Evolutionary conservation across 2,797 vertebrate genomes (phyloP), one percentile per base, ranked within the genome.

Genomic region (Danio albolineatus): DNA sequence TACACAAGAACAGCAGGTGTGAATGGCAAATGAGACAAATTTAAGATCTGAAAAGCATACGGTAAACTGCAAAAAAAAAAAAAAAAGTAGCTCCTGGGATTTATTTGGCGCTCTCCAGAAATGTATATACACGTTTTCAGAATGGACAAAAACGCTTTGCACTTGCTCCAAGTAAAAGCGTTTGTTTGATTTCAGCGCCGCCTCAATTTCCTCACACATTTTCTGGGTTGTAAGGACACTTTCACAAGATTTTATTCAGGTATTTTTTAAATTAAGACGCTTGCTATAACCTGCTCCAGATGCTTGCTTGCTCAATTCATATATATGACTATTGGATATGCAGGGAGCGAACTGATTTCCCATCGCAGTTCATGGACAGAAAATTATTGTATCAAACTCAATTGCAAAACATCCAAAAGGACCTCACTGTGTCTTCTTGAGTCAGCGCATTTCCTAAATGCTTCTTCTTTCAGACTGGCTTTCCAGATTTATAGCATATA

Each of bases 281-380:
- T 17, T 51, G 48, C 53, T 70, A n/a, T 10, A 51, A 70, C 16
- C 9, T 53, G 16, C 46, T 69, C 9, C 48, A 53, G 28, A 53
- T 69, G 17, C 10, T 70, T 69, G 17, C 10, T 70, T 53, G 16
- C 28, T 53, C 10, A 54, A 70, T 53, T 54, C 38, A 38, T 39
- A 19, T 19, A 28, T 66, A 70, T 41, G 49, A 70, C 53, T 70
- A 53, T 54, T 53, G 49, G 67, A 70, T 70, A 70, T 41, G 10
- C 36, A 41, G 49, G 36, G 67, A 41, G 49, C 49, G 39, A 70
- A 54, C 49, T 54, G 67, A 70, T 70, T 54, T 54, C 67, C 49
- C 67, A 54, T 54, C 1, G n/a, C 49, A 54, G 49, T 53, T 54
- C 49, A 41, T 41, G 36, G 36, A 54, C 67, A 54, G n/a, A 54